Base-by-base conservation (phyloP, 2,113 vertebrate species). In the Hassar affinis region DNA sequence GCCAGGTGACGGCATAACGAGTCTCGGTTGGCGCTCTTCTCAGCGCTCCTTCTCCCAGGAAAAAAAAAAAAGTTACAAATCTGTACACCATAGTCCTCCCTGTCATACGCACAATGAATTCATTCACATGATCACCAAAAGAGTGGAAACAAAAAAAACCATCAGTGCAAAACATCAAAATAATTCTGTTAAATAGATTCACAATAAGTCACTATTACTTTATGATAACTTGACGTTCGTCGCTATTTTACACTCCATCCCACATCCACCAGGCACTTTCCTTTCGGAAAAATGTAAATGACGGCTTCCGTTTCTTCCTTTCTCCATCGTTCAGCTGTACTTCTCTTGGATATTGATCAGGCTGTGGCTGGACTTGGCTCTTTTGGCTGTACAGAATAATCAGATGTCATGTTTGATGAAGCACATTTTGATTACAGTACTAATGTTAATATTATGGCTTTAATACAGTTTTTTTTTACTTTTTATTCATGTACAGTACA, bases 291-390 rank as follows among this genome's bases (percentile, higher is more conserved):
- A 62, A 47, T 25, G 27, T 11, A 56, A 52, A 1, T 2, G 45
- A 49, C 27, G 68, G 74, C 62, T 33, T 14, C 18, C 45, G n/a
- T 4, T 5, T 64, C 22, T 42, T 27, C 20, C 49, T 42, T 25
- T 0, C 49, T 62, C 45, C 79, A 66, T 71, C 83, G 25, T 66
- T 99, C 95, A 98, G 93, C 92, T 96, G 91, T 89, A 90, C 91
- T 97, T 98, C 94, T 97, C 96, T 93, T 97, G 96, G 92, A 99
- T 95, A 91, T 96, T 95, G 90, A 95, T 94, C 90, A 96, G 90
- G 87, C 91, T 97, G 92, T 91, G 88, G 92, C 93, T 96, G 78
- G 96, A 96, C 90, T 95, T 96, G 18, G 96, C 95, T 88, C 98
- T 94, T 57, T 97, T 98, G 84, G 97, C 97, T 99, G 91, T 69